phyloP scores from a whole-genome alignment of 2,888 invertebrate species.

The Hermaeophaga mercurialis region DNA sequence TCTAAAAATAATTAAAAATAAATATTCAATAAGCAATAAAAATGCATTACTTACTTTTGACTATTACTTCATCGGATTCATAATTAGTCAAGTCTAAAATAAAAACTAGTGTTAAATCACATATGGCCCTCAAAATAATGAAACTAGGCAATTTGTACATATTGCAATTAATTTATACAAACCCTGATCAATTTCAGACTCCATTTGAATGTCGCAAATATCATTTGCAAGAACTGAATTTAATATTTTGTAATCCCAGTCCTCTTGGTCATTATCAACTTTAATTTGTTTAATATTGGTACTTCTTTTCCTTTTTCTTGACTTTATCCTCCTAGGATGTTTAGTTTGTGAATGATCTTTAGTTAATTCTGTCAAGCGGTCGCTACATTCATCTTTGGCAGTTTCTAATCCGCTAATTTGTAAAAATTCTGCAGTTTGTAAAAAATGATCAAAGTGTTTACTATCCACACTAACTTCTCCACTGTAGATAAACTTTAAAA shows the following conservation, averaged over 20 bases:
- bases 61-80: slow-evolving; percentile 8
- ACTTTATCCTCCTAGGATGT: slow-evolving; percentile 16
- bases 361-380: slow-evolving; percentile 6
- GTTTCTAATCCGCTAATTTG: slow-evolving; percentile 68
- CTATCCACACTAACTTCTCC: slow-evolving; percentile 72
- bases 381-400: slow-evolving; percentile 10
- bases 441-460: slow-evolving; percentile 66
- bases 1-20: slow-evolving; percentile 28
- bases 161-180: background rate
- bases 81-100: slow-evolving; percentile 24
- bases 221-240: slow-evolving; percentile 28
- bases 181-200: slow-evolving; percentile 3
- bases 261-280: slow-evolving; percentile 11
- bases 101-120: too few relatives aligned
- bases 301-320: slow-evolving; percentile 16
- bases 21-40: background rate
- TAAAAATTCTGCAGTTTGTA: slow-evolving; percentile 67
- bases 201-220: slow-evolving; percentile 26
- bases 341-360: slow-evolving; percentile 11
- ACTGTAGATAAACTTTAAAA: slow-evolving; percentile 72
- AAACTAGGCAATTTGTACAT: too few relatives aligned
- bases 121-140: slow-evolving; percentile 15
- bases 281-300: slow-evolving; percentile 4
- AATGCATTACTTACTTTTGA: slow-evolving; percentile 24
- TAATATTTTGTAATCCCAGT: slow-evolving; percentile 22